phyloP scores from a whole-genome alignment of 2,113 vertebrate genomes.

The Podiceps cristatus region DNA sequence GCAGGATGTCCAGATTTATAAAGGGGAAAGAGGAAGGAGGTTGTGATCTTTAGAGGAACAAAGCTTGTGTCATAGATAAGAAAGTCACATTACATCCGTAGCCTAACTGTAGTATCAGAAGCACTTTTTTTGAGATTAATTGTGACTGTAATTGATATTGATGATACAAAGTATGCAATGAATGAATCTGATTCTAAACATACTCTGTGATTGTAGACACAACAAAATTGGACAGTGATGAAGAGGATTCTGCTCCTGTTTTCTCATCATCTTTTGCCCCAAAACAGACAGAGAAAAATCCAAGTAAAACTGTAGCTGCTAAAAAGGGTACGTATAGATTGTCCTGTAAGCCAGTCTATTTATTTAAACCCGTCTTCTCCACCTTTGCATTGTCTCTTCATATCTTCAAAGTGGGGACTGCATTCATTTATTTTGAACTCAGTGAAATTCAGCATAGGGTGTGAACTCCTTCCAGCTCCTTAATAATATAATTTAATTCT shows the following conservation, averaged over 20 bases:
- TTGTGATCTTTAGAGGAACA: not conserved
- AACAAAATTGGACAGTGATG: conserved; percentile 91
- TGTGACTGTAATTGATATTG: not conserved
- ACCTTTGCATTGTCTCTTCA: not conserved
- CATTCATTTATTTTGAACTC: not conserved
- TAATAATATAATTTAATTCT: not conserved
- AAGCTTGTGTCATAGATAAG: not conserved
- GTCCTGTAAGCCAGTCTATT: not conserved
- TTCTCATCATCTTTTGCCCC: conserved; percentile 89
- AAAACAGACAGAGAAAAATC: conserved; percentile 85
- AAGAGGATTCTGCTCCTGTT: conserved; percentile 80
- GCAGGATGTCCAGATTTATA: not conserved
- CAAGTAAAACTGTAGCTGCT: conserved; percentile 81
- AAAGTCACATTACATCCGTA: not conserved
- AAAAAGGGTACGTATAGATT: conserved; percentile 86
- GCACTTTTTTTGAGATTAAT: not conserved
- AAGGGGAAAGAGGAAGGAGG: not conserved
- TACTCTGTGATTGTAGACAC: conserved; percentile 79
- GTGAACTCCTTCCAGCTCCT: not conserved
- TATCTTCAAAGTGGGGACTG: not conserved
- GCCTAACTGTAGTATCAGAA: not conserved
- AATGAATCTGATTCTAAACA: not conserved
- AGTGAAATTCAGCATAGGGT: not conserved
- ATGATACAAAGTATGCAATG: not conserved
- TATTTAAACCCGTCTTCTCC: not conserved